Conservation (phyloP, 2,797 vertebrate species). For the Crocidura indochinensis region DNA sequence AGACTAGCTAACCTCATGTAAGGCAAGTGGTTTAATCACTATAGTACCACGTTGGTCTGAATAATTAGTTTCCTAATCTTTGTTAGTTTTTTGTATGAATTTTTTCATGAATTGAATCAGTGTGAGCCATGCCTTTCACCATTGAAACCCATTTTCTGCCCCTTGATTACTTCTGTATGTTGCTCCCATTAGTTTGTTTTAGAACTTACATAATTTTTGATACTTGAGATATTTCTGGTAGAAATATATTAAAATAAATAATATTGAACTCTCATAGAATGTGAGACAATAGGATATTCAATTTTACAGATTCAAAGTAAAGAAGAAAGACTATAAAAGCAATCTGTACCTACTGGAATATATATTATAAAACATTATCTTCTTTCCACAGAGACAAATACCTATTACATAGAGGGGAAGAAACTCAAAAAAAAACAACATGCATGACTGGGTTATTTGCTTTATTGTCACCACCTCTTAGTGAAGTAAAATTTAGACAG, state of each 20-base stretch:
- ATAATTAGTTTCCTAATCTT: no score
- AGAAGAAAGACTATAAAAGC: not conserved
- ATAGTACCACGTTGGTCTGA: no score
- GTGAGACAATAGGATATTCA: no score
- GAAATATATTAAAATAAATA: slow-evolving; percentile 49
- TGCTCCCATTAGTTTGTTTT: not conserved
- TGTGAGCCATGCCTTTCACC: no score
- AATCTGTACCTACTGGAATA: not conserved
- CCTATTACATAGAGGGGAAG: not conserved
- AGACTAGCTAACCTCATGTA: no score
- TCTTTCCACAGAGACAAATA: slow-evolving; percentile 7
- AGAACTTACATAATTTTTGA: not conserved
- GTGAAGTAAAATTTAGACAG: not conserved
- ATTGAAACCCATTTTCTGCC: no score
- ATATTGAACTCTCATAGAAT: not conserved
- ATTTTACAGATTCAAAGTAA: not conserved
- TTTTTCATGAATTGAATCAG: no score
- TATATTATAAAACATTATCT: not conserved
- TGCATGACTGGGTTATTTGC: not conserved
- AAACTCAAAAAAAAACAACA: no score
- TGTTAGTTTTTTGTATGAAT: no score
- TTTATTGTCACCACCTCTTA: not conserved
- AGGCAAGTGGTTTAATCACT: no score
- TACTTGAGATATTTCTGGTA: not conserved
- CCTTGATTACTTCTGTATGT: not conserved